These are phyloP conservation scores for Lycophotia porphyrea DNA, from an alignment of 2,888 invertebrate species.

Conservation along the genomic window DNA sequence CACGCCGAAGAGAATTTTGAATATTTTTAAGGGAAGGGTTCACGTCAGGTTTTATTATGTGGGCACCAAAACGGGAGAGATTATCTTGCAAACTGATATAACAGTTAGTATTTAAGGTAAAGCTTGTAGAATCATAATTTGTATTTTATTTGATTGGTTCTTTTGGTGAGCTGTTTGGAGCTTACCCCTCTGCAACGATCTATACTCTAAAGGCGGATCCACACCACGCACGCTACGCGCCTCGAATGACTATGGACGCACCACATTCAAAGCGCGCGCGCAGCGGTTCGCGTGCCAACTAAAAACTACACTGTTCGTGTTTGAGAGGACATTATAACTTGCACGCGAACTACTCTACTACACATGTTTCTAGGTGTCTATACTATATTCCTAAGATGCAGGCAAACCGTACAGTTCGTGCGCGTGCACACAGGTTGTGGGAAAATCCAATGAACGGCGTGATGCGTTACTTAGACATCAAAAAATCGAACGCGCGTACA, in stretches of 20 bases:
- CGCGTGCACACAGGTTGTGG: neutral
- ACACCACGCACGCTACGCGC: neutral
- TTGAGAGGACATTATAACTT: neutral
- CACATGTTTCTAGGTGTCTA: neutral
- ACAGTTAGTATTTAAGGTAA: neutral
- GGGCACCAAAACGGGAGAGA: conserved; percentile 39
- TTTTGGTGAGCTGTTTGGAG: neutral
- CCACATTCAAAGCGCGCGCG: neutral
- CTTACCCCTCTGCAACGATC: neutral
- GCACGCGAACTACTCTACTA: neutral
- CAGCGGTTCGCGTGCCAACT: neutral
- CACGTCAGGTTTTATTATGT: neutral
- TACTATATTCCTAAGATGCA: neutral
- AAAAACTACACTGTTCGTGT: neutral
- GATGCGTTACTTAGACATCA: neutral
- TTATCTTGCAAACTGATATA: neutral
- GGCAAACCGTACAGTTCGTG: neutral
- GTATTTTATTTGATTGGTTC: neutral
- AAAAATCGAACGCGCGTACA: no score
- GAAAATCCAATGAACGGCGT: neutral
- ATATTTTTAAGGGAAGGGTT: neutral
- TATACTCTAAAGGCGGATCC: neutral
- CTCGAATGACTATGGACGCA: neutral
- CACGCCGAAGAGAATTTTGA: conserved; percentile 31
- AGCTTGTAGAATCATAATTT: neutral